A percentile compares a stretch with the other conserved stretches of the same genome.
Conservation (phyloP, 1,140 invertebrate genomes). For the Drosophila suzukii region DNA sequence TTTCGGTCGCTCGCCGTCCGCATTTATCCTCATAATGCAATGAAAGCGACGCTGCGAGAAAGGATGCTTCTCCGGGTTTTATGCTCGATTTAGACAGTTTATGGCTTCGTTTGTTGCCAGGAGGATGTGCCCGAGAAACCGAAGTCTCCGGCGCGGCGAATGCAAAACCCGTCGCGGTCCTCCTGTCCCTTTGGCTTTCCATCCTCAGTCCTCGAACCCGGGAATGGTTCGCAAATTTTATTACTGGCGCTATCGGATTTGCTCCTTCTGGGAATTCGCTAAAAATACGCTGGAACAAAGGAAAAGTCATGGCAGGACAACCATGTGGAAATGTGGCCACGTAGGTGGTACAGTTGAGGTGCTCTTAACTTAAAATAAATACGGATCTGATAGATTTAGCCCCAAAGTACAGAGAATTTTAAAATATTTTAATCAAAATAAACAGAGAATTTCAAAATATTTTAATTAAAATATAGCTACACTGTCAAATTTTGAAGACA, state of each 20-base stretch:
- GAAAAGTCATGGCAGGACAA: constrained; percentile 57
- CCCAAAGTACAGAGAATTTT: not conserved
- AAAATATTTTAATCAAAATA: too few species aligned
- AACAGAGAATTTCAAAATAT: too few species aligned
- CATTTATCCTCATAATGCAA: constrained; percentile 72
- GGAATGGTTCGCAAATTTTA: constrained; percentile 64
- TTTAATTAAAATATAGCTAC: too few species aligned
- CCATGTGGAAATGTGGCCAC: constrained; percentile 8
- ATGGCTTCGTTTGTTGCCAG: constrained; percentile 67
- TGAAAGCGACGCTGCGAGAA: constrained; percentile 61
- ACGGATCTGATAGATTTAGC: not conserved
- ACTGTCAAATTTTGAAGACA: too few species aligned
- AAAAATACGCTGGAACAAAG: constrained; percentile 69
- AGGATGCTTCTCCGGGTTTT: constrained; percentile 71
- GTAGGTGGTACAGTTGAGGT: constrained; percentile 31
- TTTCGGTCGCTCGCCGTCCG: constrained; percentile 54
- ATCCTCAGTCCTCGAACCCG: constrained; percentile 9
- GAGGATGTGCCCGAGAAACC: constrained; percentile 10
- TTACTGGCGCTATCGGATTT: constrained; percentile 81
- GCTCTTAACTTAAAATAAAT: not conserved
- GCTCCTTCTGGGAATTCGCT: constrained; percentile 58
- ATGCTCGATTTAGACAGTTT: constrained; percentile 79
- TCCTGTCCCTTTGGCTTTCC: constrained; percentile 5
- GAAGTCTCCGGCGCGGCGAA: constrained; percentile 32
- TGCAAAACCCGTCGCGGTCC: constrained; percentile 39